Evolutionary conservation across 2,797 vertebrate species (phyloP), one percentile per base, ranked within the genome.

Genomic region (Zalophus californianus): DNA sequence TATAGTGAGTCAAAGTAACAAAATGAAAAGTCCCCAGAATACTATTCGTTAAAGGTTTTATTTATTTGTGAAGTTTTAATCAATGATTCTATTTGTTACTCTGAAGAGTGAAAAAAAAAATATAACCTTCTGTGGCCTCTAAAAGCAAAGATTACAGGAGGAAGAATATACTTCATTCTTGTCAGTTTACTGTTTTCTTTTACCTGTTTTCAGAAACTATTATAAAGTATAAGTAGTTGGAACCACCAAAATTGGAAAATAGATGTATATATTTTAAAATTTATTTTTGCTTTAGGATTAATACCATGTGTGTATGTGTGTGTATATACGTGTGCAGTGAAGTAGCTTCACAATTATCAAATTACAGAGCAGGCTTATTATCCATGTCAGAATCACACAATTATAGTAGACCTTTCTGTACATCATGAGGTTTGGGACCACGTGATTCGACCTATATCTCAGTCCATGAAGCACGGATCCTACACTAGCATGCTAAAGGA

Each of bases 1-100:
- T 83, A 96, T 21, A 41, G 13, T 16, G 27, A 68, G 70, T 84
- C 86, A 87, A 50, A 52, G 41, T 38, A 52, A 89, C 13, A 0
- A 87, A 96, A 91, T 84, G 32, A 94, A 86, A 90, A 77, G 48
- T 68, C 86, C 78, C 79, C 4, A 6, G 60, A 90, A 82, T 56
- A 27, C 75, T 50, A 21, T 92, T 84, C 91, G 86, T 86, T 84
- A 79, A 72, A 54, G 32, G 23, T 70, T 94, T 92, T 96, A 94
- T 87, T 96, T 92, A 86, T 91, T 68, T 94, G 15, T 78, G 80
- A 92, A 52, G n/a, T 82, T 77, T 91, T 92, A 94, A 94, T 84
- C 82, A 66, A 78, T 85, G 96, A 78, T 73, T 86, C 60, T 56
- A 32, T 96, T 85, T 93, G 10, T 90, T 91, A 86, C 52, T 95